phyloP scores from a whole-genome alignment of 2,113 vertebrate species.

The Porphyrio hochstetteri region DNA sequence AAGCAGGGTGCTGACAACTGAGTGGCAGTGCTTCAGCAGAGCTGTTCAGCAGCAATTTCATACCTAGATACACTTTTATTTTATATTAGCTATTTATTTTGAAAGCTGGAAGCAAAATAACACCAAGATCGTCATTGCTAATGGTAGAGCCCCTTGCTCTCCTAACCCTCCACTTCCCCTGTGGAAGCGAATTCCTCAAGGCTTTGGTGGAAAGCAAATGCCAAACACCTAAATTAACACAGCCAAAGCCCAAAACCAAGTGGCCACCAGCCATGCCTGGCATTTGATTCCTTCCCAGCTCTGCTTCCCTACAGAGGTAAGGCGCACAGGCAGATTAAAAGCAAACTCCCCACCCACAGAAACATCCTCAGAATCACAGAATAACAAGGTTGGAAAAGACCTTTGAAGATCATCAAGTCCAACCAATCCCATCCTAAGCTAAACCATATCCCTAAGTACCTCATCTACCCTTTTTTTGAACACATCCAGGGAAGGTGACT shows the following conservation, averaged over 20 bases:
- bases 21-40: neutral
- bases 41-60: neutral
- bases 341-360: neutral
- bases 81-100: too few species aligned
- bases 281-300: neutral
- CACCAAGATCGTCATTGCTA: accelerated
- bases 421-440: too few species aligned
- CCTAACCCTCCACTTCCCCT: neutral
- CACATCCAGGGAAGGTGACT: too few species aligned
- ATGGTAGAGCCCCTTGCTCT: too few species aligned
- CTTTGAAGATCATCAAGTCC: too few species aligned
- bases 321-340: neutral
- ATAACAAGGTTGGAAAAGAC: too few species aligned
- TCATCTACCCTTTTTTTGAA: too few species aligned
- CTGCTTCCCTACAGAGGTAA: neutral
- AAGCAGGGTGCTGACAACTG: neutral
- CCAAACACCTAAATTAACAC: neutral
- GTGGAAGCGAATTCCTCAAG: too few species aligned
- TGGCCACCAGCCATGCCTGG: neutral
- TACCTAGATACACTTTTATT: neutral
- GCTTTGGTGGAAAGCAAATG: neutral
- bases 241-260: neutral
- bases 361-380: neutral
- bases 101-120: neutral
- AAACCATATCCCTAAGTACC: too few species aligned